These are phyloP conservation scores for Scopus umbretta DNA, from an alignment of 2,113 vertebrate genomes.

Conservation along the genomic window DNA sequence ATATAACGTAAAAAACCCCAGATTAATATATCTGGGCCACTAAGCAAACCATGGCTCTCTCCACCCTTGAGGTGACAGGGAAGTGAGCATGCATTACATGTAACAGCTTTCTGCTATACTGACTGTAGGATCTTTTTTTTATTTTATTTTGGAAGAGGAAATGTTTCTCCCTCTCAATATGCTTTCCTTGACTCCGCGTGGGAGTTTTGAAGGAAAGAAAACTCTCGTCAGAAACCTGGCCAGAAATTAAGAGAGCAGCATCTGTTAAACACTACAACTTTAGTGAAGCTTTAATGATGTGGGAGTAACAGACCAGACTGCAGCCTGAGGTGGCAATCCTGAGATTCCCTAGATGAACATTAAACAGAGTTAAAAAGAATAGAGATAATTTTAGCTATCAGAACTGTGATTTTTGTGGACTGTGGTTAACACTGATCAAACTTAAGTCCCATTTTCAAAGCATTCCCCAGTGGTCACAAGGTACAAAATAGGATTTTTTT, in stretches of 20 bases:
- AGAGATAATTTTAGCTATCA: neutral
- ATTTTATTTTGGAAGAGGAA: neutral
- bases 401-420: neutral
- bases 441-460: neutral
- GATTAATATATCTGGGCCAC: neutral
- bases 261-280: constrained; percentile 2
- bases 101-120: neutral
- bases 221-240: neutral
- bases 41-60: neutral
- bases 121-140: neutral
- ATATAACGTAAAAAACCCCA: neutral
- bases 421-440: neutral
- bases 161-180: neutral
- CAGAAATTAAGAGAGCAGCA: constrained; percentile 1
- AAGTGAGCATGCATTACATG: neutral
- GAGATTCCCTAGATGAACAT: neutral
- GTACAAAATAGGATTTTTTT: neutral
- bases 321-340: neutral
- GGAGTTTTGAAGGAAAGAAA: neutral
- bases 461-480: neutral
- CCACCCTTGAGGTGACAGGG: neutral
- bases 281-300: neutral
- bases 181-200: neutral
- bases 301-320: neutral
- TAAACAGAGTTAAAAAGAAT: neutral